Conservation (phyloP, 2,113 vertebrate genomes). For the Alouatta palliata region DNA sequence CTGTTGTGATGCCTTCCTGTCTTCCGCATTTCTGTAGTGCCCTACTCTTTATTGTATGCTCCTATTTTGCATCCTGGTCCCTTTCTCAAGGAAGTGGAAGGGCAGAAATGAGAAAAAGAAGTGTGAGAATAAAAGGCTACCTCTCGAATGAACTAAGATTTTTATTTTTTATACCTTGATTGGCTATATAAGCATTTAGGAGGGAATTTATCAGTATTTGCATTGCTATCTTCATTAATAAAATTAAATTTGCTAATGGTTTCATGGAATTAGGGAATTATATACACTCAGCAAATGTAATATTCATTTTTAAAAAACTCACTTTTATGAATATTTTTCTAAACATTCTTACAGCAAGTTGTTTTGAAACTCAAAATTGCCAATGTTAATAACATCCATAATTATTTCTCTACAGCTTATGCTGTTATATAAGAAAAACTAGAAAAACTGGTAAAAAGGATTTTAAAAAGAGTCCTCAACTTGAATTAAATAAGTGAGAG, state of each 20-base stretch:
- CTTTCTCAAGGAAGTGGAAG: background rate
- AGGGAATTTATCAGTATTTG: background rate
- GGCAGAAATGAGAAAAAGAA: background rate
- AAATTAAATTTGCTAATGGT: constrained; percentile 37
- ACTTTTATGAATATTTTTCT: constrained; percentile 7
- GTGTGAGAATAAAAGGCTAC: background rate
- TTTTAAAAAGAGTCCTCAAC: constrained; percentile 30
- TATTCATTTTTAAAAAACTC: constrained; percentile 34
- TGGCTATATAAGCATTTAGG: background rate
- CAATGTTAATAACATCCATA: constrained; percentile 66
- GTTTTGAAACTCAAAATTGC: constrained; percentile 69
- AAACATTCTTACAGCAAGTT: constrained; percentile 57
- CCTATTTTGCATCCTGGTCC: background rate
- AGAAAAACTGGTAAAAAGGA: constrained; percentile 58
- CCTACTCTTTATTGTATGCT: background rate
- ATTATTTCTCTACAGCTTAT: constrained; percentile 57
- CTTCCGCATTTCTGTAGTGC: background rate
- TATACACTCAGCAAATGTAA: background rate
- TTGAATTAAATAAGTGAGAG: constrained; percentile 64
- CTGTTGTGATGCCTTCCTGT: background rate
- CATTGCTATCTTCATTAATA: constrained; percentile 30
- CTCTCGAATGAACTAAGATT: background rate
- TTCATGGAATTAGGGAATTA: constrained; percentile 49
- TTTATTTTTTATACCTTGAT: background rate
- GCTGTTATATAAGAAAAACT: constrained; percentile 53